Evolutionary conservation across 2,797 vertebrate genomes (phyloP), one percentile per base, ranked within the genome.

Genomic region (Xyrichtys novacula): DNA sequence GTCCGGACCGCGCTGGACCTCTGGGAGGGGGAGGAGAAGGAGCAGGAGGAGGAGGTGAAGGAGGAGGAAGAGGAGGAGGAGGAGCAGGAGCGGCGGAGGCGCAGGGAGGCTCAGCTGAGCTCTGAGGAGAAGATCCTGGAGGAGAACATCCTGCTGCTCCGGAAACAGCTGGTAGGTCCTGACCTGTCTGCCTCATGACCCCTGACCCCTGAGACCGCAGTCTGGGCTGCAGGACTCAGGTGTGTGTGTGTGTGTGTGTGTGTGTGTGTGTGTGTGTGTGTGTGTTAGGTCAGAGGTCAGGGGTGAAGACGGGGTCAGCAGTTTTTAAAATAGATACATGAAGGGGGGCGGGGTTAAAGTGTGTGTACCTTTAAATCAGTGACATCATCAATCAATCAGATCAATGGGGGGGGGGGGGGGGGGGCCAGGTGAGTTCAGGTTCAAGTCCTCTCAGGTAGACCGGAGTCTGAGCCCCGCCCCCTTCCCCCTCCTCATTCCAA

Each of bases 91-190:
- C 20, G 94, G 81, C 71, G 65, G 16, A 52, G 16, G 64, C 53
- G 19, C 25, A 74, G 84, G 71, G 85, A 86, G 74, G 83, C 54
- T 39, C 89, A 85, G 67, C 61, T 29, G 57, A 96, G 92, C 81
- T 88, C 94, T 50, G 95, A 96, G 90, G 96, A 96, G 89, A 96
- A 95, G 86, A 93, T 96, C 87, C 79, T 96, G 88, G 95, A 96
- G 91, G 95, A 97, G 83, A 97, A 96, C 85, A 95, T 97, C 84
- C 86, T 96, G 57, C 92, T 98, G 70, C 90, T 97, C 55, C 77
- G 95, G 76, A 95, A 95, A 90, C 96, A 97, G 77, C 91, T 97
- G 96, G 97, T 98, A 94, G 67, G 87, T 85, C 25, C 48, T 14
- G 50, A 54, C 36, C 39, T 15, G 38, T 50, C 65, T 29, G 23